These are phyloP conservation scores for Helicoverpa armigera DNA, from an alignment of 1,140 invertebrate genomes.

Conservation along the genomic window DNA sequence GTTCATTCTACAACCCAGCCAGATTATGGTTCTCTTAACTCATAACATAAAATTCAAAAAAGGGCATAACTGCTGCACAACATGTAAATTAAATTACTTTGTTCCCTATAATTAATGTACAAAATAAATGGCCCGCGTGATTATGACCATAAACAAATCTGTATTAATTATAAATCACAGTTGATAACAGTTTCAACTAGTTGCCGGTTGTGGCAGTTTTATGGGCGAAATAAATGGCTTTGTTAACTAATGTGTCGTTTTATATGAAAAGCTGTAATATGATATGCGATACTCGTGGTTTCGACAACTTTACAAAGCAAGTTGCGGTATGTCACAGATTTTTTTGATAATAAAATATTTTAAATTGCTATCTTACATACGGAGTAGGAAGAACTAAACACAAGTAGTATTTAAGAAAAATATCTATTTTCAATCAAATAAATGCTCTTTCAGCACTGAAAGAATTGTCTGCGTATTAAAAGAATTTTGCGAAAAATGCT, in stretches of 20 bases:
- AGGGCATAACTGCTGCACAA: not conserved
- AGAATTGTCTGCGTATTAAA: no score
- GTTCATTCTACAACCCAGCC: not conserved
- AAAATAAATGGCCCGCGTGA: not conserved
- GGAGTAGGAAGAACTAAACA: no score
- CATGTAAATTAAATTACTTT: not conserved
- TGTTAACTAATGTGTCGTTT: not conserved
- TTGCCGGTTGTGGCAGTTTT: not conserved
- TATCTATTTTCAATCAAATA: no score
- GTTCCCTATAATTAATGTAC: not conserved
- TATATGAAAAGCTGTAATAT: not conserved
- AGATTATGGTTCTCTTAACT: not conserved
- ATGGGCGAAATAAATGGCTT: not conserved
- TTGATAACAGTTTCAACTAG: slow-evolving; percentile 1
- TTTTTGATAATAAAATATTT: no score
- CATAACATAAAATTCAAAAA: not conserved
- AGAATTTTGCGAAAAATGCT: no score
- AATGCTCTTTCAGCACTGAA: no score
- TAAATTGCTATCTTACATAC: no score
- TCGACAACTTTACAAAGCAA: no score
- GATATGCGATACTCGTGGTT: no score
- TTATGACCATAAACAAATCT: not conserved
- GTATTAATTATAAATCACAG: slow-evolving; percentile 7
- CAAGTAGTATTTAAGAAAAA: no score
- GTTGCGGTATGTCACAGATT: no score